Evolutionary conservation across 2,888 invertebrate genomes (phyloP), one percentile per base, ranked within the genome.

Genomic region (Neoaliturus tenellus): DNA sequence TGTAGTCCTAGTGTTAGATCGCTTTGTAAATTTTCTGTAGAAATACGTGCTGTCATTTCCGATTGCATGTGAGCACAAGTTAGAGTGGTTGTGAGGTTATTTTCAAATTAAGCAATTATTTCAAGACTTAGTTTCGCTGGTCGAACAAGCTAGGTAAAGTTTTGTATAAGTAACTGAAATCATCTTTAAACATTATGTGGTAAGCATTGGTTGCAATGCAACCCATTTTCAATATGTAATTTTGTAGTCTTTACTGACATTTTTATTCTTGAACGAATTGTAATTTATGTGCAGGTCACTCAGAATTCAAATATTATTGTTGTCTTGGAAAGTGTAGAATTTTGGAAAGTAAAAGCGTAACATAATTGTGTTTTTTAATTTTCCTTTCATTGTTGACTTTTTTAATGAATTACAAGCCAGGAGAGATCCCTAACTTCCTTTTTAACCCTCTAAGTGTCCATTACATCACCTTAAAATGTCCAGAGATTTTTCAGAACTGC

Each of bases 121-220:
- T 14, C 14, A 62, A 62, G 28, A 62, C 62, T 71, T 71, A 71
- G 71, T 71, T 71, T 71, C 71, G 71, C 71, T 71, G 71, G 71
- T 71, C 71, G 71, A 71, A 71, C 71, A 62, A 8, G 31, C 62
- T 62, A 62, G 62, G 62, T 62, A 31, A 28, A 62, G 3, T 62
- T 62, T 62, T 62, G 31, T 62, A 62, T 62, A 23, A 10, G 23
- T 55, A 23, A 10, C 55, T 55, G 20, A 55, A 55, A 55, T 23
- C 3, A 55, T 20, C 55, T 55, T 25, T 23, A 55, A n/a, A n/a
- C 14, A 55, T 5, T 55, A 28, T 62, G 62, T 62, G 62, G 31
- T 62, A 62, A 14, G 6, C 31, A 28, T 62, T 17, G 62, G 28
- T 62, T 62, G 31, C 51, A 17, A 62, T 4, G 14, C 31, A 12